Conservation (phyloP, 2,113 vertebrate species). For the Ibidorhyncha struthersii region DNA sequence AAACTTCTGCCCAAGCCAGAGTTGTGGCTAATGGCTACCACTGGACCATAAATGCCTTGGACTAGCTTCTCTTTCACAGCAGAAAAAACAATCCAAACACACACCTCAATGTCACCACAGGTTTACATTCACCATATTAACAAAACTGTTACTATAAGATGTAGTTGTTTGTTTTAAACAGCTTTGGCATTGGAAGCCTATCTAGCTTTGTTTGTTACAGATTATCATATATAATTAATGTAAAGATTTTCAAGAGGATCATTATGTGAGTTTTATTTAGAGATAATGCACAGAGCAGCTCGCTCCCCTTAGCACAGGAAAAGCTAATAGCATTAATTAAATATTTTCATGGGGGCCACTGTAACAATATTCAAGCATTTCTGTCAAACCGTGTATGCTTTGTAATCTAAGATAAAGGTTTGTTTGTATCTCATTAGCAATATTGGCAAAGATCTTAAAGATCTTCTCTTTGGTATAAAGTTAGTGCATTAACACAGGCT, state of each 20-base stretch:
- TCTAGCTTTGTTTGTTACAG: background rate
- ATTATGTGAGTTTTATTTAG: constrained; percentile 1
- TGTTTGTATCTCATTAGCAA: background rate
- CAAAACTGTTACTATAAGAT: background rate
- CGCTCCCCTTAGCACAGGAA: background rate
- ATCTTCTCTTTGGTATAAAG: background rate
- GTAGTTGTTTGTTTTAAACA: background rate
- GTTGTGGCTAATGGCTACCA: background rate
- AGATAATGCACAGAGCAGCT: background rate
- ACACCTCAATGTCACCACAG: background rate
- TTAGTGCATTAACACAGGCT: background rate
- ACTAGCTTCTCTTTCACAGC: background rate
- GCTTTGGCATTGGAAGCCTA: background rate
- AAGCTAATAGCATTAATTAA: constrained; percentile 22
- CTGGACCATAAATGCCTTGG: background rate
- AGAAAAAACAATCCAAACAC: background rate
- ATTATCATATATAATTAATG: constrained; percentile 32
- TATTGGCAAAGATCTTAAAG: background rate
- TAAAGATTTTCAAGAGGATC: constrained; percentile 23
- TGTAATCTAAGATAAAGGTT: background rate
- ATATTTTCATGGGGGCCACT: background rate
- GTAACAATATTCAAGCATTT: constrained; percentile 12
- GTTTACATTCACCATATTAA: background rate
- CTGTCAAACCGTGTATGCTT: background rate
- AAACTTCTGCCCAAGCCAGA: background rate